Evolutionary conservation across 2,113 vertebrate species (phyloP).

Genomic region (Haemorhous mexicanus): DNA sequence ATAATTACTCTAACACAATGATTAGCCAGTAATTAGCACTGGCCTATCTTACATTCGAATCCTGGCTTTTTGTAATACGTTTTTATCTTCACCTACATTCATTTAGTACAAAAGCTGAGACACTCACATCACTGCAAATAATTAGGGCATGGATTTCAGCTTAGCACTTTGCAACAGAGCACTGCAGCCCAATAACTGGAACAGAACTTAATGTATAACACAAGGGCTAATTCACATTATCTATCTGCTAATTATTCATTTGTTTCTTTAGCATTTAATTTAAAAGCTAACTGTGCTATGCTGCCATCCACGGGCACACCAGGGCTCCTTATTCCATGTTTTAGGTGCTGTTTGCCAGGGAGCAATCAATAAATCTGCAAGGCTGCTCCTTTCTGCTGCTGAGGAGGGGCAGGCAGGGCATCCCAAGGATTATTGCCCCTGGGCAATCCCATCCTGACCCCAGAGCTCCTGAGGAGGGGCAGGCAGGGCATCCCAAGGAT

Average conservation of each 20-base stretch:
- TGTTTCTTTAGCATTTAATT: conserved; percentile 39
- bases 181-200: neutral
- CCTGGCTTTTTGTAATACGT: conserved; percentile 43
- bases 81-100: conserved; percentile 62
- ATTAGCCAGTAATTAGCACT: conserved; percentile 67
- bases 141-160: conserved; percentile 57
- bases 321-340: neutral
- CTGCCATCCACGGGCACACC: neutral
- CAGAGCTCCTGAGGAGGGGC: too few relatives aligned
- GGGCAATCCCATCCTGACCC: neutral
- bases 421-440: neutral
- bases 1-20: conserved; percentile 63
- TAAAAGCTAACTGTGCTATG: neutral
- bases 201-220: neutral
- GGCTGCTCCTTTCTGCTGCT: neutral
- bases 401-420: neutral
- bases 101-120: conserved; percentile 32
- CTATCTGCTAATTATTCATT: conserved; percentile 37
- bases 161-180: neutral
- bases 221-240: conserved; percentile 41
- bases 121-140: conserved; percentile 31
- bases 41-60: conserved; percentile 57
- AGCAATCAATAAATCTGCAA: neutral
- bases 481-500: too few relatives aligned
- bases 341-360: neutral